These are phyloP conservation scores for Sebastes melanostomus DNA, from an alignment of 2,797 vertebrate genomes.

Conservation along the genomic window DNA sequence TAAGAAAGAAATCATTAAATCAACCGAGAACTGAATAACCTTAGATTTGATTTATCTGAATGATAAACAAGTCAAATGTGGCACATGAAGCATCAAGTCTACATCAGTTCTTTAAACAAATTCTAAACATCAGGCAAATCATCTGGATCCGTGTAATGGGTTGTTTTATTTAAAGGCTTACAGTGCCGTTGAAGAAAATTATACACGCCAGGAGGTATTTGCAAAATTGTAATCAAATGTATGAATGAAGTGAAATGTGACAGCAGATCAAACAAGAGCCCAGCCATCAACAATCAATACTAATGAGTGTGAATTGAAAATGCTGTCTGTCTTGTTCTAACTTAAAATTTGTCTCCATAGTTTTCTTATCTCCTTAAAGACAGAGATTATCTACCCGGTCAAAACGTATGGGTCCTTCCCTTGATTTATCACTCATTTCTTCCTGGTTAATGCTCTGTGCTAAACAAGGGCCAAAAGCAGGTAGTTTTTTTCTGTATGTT, in stretches of 20 bases:
- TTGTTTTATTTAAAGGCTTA: neutral
- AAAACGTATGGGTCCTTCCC: conserved; percentile 79
- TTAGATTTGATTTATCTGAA: neutral
- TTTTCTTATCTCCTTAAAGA: conserved; percentile 78
- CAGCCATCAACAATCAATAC: conserved; percentile 71
- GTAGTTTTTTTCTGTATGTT: conserved; percentile 79
- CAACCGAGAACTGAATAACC: neutral
- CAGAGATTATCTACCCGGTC: conserved; percentile 85
- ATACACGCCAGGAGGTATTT: neutral
- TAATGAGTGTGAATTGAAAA: conserved; percentile 47
- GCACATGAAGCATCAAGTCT: neutral
- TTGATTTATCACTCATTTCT: conserved; percentile 82
- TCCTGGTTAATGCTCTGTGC: conserved; percentile 80
- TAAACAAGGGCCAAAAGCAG: conserved; percentile 78
- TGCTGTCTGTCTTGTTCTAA: conserved; percentile 74
- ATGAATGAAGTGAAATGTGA: neutral
- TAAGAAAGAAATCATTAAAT: neutral
- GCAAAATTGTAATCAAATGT: neutral
- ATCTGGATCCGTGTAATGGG: neutral
- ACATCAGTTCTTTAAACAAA: neutral
- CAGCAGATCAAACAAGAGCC: conserved; percentile 40
- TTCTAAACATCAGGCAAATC: neutral
- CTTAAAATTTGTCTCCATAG: conserved; percentile 77
- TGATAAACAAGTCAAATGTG: neutral
- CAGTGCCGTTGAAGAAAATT: neutral